A percentile compares a stretch with the other conserved stretches of the same genome.
These are phyloP conservation scores for Heliconius hewitsoni DNA, from an alignment of 1,140 invertebrate species.

Conservation along the genomic window DNA sequence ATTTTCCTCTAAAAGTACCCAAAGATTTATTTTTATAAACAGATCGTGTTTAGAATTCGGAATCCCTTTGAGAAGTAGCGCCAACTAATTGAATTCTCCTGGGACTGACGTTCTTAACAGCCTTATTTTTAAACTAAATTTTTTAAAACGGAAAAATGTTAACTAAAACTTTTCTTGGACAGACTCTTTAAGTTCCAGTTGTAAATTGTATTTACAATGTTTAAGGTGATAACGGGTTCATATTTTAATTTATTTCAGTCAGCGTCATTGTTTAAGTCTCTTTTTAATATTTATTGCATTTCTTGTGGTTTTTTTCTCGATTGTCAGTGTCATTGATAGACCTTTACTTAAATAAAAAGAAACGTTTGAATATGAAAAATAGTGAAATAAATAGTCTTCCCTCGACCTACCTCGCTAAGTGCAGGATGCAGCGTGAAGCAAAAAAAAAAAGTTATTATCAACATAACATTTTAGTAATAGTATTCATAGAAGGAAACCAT, in stretches of 20 bases:
- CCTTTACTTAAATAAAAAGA: no score
- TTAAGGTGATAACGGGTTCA: neutral
- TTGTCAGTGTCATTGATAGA: no score
- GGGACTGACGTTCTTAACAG: slow-evolving; percentile 6
- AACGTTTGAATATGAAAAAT: no score
- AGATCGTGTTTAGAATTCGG: slow-evolving; percentile 10
- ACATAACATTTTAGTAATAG: neutral
- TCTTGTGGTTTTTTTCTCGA: no score
- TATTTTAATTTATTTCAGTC: neutral
- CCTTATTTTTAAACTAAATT: slow-evolving; percentile 3
- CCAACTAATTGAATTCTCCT: slow-evolving; percentile 12
- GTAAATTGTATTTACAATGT: neutral
- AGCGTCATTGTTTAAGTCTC: no score
- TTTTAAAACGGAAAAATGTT: slow-evolving; percentile 4
- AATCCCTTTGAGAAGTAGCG: slow-evolving; percentile 8
- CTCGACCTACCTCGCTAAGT: neutral
- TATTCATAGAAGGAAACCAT: neutral
- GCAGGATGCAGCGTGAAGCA: neutral
- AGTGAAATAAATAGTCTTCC: neutral
- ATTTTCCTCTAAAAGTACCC: neutral
- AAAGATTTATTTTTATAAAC: slow-evolving; percentile 14
- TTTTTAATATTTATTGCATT: no score
- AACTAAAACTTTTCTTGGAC: neutral
- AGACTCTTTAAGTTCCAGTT: neutral
- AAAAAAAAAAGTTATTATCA: neutral